Conservation (phyloP, 2,113 vertebrate genomes). For the Thalassarche chlororhynchos region DNA sequence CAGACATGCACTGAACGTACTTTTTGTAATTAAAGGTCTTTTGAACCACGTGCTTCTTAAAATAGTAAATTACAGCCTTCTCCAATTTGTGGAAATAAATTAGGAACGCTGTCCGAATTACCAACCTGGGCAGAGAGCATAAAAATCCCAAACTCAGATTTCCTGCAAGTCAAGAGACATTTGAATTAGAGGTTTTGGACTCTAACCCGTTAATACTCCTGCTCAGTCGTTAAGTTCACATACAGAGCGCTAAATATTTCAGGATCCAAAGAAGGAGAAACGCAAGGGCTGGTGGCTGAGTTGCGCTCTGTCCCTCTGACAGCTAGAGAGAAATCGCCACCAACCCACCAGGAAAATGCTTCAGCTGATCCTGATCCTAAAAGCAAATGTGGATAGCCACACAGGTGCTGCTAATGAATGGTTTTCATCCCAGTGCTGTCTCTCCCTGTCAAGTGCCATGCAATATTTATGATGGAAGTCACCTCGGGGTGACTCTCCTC, state of each 20-base stretch:
- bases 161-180: slow-evolving; percentile 17
- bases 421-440: background rate
- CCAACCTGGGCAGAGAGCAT: background rate
- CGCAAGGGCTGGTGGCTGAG: background rate
- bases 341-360: background rate
- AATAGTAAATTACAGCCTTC: slow-evolving; percentile 47
- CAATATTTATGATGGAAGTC: background rate
- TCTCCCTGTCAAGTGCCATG: background rate
- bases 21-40: slow-evolving; percentile 47
- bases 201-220: background rate
- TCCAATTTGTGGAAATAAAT: slow-evolving; percentile 14
- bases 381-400: background rate
- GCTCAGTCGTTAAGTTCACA: background rate
- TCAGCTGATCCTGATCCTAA: background rate
- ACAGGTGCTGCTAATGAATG: background rate
- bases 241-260: background rate
- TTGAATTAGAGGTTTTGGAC: background rate
- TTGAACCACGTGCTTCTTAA: slow-evolving; percentile 18
- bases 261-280: background rate
- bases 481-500: background rate
- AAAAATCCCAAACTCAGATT: slow-evolving; percentile 22
- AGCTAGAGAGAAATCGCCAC: background rate
- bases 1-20: background rate
- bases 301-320: background rate
- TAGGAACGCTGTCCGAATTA: background rate